Evolutionary conservation across 2,888 invertebrate genomes (phyloP).

Genomic region (Tinea trinotella): DNA sequence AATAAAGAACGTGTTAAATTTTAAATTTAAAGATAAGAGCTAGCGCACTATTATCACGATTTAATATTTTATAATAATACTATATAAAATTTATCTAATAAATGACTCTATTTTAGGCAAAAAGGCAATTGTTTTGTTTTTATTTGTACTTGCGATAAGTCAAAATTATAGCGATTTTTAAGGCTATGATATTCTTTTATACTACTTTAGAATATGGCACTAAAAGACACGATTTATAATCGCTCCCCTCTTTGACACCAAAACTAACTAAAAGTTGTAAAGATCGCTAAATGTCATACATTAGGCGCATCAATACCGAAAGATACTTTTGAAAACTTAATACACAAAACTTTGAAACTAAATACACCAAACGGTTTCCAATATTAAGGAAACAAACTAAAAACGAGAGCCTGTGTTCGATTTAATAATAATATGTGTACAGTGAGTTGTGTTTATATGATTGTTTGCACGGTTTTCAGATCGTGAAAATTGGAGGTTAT

Average conservation of each 20-base stretch:
- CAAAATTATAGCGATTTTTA: slow-evolving; percentile 40
- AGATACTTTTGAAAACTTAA: slow-evolving; percentile 36
- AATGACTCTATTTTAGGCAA: slow-evolving; percentile 40
- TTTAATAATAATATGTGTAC: not conserved
- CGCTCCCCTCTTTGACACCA: slow-evolving; percentile 27
- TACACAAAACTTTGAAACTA: slow-evolving; percentile 36
- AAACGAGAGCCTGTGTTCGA: not conserved
- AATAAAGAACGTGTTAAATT: slow-evolving; percentile 33
- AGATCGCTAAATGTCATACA: slow-evolving; percentile 19
- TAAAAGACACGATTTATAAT: slow-evolving; percentile 64
- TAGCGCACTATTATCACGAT: slow-evolving; percentile 47
- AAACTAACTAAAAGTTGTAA: slow-evolving; percentile 22
- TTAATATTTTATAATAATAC: slow-evolving; percentile 31
- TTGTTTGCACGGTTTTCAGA: slow-evolving; percentile 44
- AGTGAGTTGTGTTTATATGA: slow-evolving; percentile 36
- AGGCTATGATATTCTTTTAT: slow-evolving; percentile 29
- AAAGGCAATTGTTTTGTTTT: slow-evolving; percentile 42
- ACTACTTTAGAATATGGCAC: slow-evolving; percentile 49
- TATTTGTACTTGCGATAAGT: slow-evolving; percentile 64
- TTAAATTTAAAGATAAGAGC: slow-evolving; percentile 26
- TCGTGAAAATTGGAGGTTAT: slow-evolving; percentile 16
- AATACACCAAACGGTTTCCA: slow-evolving; percentile 20
- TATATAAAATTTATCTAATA: slow-evolving; percentile 25
- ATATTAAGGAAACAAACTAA: not conserved
- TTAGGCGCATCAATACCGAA: slow-evolving; percentile 12